Base-by-base conservation (phyloP, 2,797 vertebrate species). In the Liparis tanakae region DNA sequence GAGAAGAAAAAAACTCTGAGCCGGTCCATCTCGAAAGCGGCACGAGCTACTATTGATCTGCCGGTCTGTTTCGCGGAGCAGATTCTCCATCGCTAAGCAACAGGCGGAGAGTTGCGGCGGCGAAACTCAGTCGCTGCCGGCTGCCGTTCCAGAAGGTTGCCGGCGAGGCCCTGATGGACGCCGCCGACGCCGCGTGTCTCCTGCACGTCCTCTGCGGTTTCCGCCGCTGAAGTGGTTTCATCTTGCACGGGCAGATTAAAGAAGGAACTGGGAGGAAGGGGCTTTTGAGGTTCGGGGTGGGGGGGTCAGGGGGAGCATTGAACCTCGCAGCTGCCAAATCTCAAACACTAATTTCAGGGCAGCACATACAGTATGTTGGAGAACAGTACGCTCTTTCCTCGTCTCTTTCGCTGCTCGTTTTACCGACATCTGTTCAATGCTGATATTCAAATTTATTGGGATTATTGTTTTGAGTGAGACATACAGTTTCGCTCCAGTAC, bases 41-140 rank as follows among this genome's bases (percentile, higher is more conserved):
- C 15, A 67, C 22, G 51, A n/a, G 15, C 60, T 37, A 9, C 51
- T 68, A 74, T 53, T 82, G 84, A 87, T 90, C 70, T 68, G 76
- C 37, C 60, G 15, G 33, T 84, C 77, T 87, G 84, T 91, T 54
- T 88, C 82, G 85, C 69, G 60, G 63, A 22, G 70, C 76, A 66
- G 67, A 74, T 83, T 67, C 71, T 84, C 81, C 74, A 85, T 93
- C 10, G 37, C 92, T 85, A 78, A 82, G 91, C 90, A 91, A 93
- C 89, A 41, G 59, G 60, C 41, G 82, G 81, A 85, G 82, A 80
- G 79, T 68, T 59, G 46, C 55, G 74, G 79, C 69, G 39, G 83
- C 48, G 56, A 30, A 30, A 30, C 78, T 89, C 75, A 51, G 69
- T 87, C 83, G 83, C 69, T 85, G 66, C 79, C 87, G 87, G 75